Percentiles rank a stretch among this genome's conserved stretches.
phyloP scores from a whole-genome alignment of 2,113 vertebrate species.

The Proterorhinus semilunaris region DNA sequence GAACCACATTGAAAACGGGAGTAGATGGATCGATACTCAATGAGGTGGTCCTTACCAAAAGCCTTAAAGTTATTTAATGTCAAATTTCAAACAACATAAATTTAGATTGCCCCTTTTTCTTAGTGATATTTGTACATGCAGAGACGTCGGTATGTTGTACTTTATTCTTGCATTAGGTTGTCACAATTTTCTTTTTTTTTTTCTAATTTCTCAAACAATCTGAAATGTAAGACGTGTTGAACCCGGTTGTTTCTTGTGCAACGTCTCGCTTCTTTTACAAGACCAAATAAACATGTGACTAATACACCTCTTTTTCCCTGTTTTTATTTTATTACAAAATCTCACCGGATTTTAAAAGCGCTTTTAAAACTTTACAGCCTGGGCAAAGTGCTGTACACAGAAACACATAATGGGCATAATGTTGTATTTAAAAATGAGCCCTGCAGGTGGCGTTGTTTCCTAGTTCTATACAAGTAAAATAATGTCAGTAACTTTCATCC shows the following conservation, averaged over 20 bases:
- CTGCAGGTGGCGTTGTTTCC: constrained; percentile 41
- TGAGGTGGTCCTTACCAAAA: constrained; percentile 53
- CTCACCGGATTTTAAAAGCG: too few relatives aligned
- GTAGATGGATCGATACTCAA: constrained; percentile 35
- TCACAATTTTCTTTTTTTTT: constrained; percentile 19
- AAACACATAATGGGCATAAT: too few relatives aligned
- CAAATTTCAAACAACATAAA: constrained; percentile 36
- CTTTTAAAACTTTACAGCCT: too few relatives aligned
- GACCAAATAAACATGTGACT: constrained; percentile 72
- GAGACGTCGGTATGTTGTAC: constrained; percentile 40
- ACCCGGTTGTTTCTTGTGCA: constrained; percentile 49
- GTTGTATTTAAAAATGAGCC: constrained; percentile 22
- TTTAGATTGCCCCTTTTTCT: constrained; percentile 36
- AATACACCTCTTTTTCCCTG: constrained; percentile 48
- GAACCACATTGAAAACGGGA: constrained; percentile 22
- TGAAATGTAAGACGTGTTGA: constrained; percentile 49
- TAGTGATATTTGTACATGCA: constrained; percentile 32
- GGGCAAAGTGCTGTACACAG: too few relatives aligned
- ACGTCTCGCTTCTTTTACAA: constrained; percentile 65
- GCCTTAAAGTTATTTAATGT: constrained; percentile 57
- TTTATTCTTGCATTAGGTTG: constrained; percentile 25
- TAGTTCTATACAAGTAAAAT: neutral
- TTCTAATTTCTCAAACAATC: constrained; percentile 37
- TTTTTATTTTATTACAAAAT: constrained; percentile 21
- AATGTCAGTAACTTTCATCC: neutral